Evolutionary conservation across 2,113 vertebrate genomes (phyloP).

Genomic region (Neogale vison): DNA sequence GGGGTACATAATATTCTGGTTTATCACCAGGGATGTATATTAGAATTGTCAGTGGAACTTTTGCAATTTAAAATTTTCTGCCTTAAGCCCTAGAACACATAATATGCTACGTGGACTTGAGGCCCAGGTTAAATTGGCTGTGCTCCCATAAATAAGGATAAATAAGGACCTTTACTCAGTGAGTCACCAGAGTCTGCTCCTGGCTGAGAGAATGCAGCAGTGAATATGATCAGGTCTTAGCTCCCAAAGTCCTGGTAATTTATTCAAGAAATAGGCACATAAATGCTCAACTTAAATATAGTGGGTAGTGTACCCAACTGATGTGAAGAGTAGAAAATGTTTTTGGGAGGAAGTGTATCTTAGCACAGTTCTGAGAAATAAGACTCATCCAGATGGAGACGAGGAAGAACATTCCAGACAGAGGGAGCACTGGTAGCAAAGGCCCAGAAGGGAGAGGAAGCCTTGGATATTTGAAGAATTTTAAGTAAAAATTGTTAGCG

Average conservation of each 20-base stretch:
- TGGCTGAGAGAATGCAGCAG: not conserved
- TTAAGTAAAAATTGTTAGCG: not conserved
- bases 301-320: accelerated
- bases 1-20: not conserved
- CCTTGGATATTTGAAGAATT: not conserved
- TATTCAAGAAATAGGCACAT: not conserved
- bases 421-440: not conserved
- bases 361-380: not conserved
- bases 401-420: not conserved
- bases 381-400: not conserved
- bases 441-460: not conserved
- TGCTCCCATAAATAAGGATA: too few species aligned
- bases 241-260: not conserved
- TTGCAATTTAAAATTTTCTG: not conserved
- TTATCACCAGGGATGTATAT: not conserved
- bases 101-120: accelerated
- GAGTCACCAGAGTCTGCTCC: not conserved
- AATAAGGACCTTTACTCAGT: too few species aligned
- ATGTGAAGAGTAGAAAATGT: not conserved
- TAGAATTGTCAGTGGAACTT: not conserved
- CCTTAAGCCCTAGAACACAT: not conserved
- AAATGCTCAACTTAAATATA: not conserved
- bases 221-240: accelerated
- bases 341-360: not conserved
- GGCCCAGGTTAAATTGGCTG: too few species aligned